Evolutionary conservation across 2,888 invertebrate genomes (phyloP), one percentile per base, ranked within the genome.

Genomic region (Sthenelais limicola): DNA sequence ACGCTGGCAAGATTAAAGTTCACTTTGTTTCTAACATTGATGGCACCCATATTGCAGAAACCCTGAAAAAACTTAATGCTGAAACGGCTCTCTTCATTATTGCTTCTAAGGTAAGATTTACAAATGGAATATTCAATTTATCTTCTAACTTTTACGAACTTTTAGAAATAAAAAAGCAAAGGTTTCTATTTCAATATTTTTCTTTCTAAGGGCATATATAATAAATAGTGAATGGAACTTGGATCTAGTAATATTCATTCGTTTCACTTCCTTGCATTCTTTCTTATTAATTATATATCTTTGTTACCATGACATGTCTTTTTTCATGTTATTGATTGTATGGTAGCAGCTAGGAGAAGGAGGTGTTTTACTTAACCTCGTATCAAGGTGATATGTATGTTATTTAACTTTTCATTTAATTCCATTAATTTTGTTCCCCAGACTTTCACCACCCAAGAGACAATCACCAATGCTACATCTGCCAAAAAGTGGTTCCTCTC

Each of bases 1-100:
- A 85, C 74, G 97, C 93, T 85, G 91, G 93, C 82, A 96, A 97
- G 0, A 92, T 97, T 3, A 92, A 92, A 80, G 91, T 93, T 62
- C 97, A 99, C 88, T 99, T 99, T 89, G 97, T 99, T 0, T 98
- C 98, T 1, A 99, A 99, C 88, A 96, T 99, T 83, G 99, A 99
- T 90, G 99, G 99, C 58, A 99, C 99, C 3, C 99, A 99, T 88
- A 89, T 99, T 82, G 96, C 95, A 0, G 97, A 98, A 88, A 94
- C 95, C 3, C 90, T 98, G 75, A 96, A 95, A 86, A 92, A 92
- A 79, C 90, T 99, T 33, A 91, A 94, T 89, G 93, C 97, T 0
- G 98, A 98, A 89, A 97, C 97, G 0, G 94, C 95, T 0, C 90
- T 99, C 51, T 99, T 99, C 89, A 97, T 99, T 87, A 95, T 99